Percentiles rank a stretch among this genome's conserved stretches.
Conservation (phyloP, 2,888 invertebrate genomes). For the Leucoptera coffeella region DNA sequence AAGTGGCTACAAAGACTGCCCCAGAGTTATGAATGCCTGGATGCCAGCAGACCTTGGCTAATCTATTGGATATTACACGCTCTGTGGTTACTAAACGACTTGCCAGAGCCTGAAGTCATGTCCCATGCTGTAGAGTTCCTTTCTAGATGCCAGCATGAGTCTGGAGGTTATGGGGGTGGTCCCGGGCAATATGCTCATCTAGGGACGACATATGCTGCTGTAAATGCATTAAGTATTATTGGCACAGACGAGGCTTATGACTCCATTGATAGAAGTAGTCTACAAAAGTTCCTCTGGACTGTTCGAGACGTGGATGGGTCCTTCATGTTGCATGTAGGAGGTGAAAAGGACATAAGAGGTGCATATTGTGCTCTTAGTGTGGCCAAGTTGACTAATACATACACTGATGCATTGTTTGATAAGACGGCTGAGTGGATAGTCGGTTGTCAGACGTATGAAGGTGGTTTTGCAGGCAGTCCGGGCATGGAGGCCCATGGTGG, state of each 20-base stretch:
- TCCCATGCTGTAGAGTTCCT: conserved; percentile 31
- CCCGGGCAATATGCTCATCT: conserved; percentile 90
- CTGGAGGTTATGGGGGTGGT: conserved; percentile 92
- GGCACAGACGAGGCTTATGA: conserved; percentile 81
- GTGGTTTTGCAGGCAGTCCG: conserved; percentile 86
- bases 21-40: conserved; percentile 72
- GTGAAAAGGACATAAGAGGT: conserved; percentile 91
- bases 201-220: conserved; percentile 96
- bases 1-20: conserved; percentile 63
- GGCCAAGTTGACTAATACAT: conserved; percentile 79
- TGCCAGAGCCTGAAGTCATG: conserved; percentile 33
- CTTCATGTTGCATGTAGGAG: conserved; percentile 85
- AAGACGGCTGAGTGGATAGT: conserved; percentile 90
- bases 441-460: conserved; percentile 97
- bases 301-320: conserved; percentile 82
- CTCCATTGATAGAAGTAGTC: conserved; percentile 73
- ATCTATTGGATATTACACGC: conserved; percentile 96
- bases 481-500: conserved; percentile 99
- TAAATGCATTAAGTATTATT: conserved; percentile 86
- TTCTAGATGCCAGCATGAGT: conserved; percentile 63
- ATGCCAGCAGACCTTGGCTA: conserved; percentile 95
- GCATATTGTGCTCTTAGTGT: conserved; percentile 94
- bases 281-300: conserved; percentile 72
- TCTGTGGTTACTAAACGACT: conserved; percentile 59
- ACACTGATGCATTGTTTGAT: conserved; percentile 70